phyloP scores from a whole-genome alignment of 2,113 vertebrate genomes.

The Noctilio leporinus region DNA sequence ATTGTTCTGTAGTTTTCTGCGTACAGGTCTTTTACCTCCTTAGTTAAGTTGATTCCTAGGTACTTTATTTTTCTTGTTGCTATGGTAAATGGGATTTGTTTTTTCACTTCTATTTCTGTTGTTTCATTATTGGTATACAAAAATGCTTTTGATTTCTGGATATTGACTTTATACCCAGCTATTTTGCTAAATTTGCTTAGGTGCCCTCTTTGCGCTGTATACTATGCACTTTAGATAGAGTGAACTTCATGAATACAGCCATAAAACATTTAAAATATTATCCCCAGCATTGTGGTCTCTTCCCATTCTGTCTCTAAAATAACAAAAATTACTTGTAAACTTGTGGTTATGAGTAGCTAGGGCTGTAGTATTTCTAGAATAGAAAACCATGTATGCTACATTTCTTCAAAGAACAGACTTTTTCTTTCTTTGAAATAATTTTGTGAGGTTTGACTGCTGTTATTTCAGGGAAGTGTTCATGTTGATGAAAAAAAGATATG shows the following conservation, averaged over 20 bases:
- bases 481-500: neutral
- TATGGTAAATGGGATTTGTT: too few species aligned
- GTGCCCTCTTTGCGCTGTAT: neutral
- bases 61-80: too few species aligned
- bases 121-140: too few species aligned
- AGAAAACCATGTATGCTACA: neutral
- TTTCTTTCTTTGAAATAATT: neutral
- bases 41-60: too few species aligned
- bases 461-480: neutral
- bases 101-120: too few species aligned
- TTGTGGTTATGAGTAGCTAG: neutral
- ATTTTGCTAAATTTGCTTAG: too few species aligned
- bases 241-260: neutral
- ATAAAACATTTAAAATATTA: conserved; percentile 21
- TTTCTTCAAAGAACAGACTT: neutral
- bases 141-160: too few species aligned
- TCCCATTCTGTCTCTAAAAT: conserved; percentile 15
- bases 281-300: neutral
- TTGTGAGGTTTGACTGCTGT: neutral
- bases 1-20: too few species aligned
- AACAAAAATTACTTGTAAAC: neutral
- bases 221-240: conserved; percentile 36
- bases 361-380: neutral
- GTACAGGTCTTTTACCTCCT: too few species aligned
- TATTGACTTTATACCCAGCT: too few species aligned